Base-by-base conservation (phyloP, 1,140 invertebrate species). In the Popillia japonica region DNA sequence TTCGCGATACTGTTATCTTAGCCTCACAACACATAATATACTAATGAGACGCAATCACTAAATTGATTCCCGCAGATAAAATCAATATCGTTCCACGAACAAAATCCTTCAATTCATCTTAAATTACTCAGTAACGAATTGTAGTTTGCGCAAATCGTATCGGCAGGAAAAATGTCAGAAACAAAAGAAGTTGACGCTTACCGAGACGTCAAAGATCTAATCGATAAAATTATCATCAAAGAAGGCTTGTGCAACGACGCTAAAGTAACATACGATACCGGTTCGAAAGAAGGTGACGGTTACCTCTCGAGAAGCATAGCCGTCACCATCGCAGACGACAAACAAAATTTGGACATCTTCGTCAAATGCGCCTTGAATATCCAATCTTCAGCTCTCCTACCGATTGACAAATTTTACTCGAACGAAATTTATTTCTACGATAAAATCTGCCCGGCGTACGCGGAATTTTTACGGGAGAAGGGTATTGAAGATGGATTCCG, bases 401-500 rank as follows among this genome's bases (percentile, higher is more conserved):
- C 61, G 0, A 8, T 68, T 0, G 27, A 68, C 2, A 34, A 22
- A 23, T 68, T 22, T 68, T 68, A 68, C 27, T 0, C 20, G 22
- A 68, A 68, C 61, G 61, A 68, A 14, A 68, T 34, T 22, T 22
- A 68, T 22, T 76, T 76, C 44, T 76, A 76, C 44, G 44, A 76
- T 10, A 55, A 20, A n/a, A 10, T 76, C 6, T 76, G 55, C 23
- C 75, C 75, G 11, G 75, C 41, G 0, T 48, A 42, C n/a, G 14
- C 6, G 4, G 48, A 76, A 55, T 76, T 55, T 11, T 3, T 42
- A 55, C 9, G 17, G 22, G 44, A 76, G 10, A 48, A 77, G 20
- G 41, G 41, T 20, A 55, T 81, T 6, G 14, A 68, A 22, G 48
- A 79, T 9, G 40, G 42, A 0, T 85, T 85, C 73, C 42, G 79